phyloP scores from a whole-genome alignment of 1,140 invertebrate genomes.

The Argopecten irradians region DNA sequence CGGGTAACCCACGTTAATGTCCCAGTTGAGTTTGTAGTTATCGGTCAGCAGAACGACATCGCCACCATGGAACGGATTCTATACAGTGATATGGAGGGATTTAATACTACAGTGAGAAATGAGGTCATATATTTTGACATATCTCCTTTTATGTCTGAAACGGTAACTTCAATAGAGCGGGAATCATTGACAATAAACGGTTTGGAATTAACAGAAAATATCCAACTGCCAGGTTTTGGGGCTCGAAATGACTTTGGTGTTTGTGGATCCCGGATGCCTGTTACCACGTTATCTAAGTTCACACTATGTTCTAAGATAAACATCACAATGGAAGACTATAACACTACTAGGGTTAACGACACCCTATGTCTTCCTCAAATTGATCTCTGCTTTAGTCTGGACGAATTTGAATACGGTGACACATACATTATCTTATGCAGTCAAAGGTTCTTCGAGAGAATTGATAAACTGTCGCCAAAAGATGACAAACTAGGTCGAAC shows the following conservation, averaged over 20 bases:
- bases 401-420: background rate
- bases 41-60: background rate
- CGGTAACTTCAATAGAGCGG: background rate
- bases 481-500: background rate
- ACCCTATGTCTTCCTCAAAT: background rate
- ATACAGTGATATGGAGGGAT: background rate
- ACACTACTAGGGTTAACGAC: background rate
- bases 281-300: background rate
- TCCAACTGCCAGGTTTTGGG: background rate
- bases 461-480: background rate
- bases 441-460: background rate
- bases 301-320: background rate
- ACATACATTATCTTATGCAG: background rate
- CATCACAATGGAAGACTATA: background rate
- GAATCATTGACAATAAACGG: background rate
- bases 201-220: background rate
- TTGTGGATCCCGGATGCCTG: background rate
- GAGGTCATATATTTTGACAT: background rate
- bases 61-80: background rate
- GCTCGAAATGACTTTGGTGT: background rate
- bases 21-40: background rate
- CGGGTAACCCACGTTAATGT: background rate
- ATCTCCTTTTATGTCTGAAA: background rate
- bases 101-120: background rate
- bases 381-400: background rate